phyloP scores from a whole-genome alignment of 2,113 vertebrate genomes.

The Nothoprocta pentlandii region DNA sequence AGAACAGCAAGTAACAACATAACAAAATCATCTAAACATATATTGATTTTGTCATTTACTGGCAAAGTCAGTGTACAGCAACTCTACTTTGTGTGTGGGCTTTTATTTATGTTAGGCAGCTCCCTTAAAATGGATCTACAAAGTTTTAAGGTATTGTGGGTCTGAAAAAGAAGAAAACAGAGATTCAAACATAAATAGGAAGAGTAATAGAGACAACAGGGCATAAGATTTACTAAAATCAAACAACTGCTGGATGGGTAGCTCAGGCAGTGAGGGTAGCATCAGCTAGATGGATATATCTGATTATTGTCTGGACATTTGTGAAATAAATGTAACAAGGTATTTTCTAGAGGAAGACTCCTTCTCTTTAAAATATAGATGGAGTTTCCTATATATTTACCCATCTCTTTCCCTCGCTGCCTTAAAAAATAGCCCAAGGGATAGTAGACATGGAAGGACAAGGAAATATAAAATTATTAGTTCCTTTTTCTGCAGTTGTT shows the following conservation, averaged over 20 bases:
- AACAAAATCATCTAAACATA: neutral
- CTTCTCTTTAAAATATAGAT: neutral
- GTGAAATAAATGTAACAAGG: neutral
- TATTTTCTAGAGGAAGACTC: neutral
- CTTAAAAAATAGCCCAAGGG: neutral
- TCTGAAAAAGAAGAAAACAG: neutral
- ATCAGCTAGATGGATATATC: neutral
- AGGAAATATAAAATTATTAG: constrained; percentile 6
- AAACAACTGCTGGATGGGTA: neutral
- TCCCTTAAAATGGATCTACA: neutral
- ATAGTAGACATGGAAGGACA: neutral
- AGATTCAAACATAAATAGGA: neutral
- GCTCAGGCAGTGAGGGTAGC: neutral
- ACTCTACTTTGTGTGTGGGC: neutral
- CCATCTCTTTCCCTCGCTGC: neutral
- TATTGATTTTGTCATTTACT: neutral
- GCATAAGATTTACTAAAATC: neutral
- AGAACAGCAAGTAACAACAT: neutral
- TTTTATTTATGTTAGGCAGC: neutral
- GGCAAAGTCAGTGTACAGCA: neutral
- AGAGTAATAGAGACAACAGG: neutral
- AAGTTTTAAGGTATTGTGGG: neutral
- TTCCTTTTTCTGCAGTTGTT: neutral
- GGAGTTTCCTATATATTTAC: neutral
- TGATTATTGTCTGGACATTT: neutral